Conservation (phyloP, 2,113 vertebrate genomes). For the Malurus elegans region DNA sequence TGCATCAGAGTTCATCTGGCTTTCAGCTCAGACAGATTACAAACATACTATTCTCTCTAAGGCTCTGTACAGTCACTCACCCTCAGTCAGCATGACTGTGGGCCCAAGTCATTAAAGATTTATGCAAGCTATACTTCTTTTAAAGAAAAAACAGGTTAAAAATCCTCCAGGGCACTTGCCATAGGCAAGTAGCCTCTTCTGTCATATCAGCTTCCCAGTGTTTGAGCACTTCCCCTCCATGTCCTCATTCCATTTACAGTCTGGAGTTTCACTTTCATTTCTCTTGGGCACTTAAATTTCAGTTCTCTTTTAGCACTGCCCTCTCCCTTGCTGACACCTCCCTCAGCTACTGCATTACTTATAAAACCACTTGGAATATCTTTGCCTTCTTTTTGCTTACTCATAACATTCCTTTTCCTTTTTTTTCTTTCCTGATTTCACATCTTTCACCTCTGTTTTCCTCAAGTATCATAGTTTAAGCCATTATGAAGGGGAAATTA, state of each 20-base stretch:
- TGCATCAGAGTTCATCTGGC: background rate
- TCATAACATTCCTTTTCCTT: background rate
- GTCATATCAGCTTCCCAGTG: background rate
- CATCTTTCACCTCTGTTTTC: background rate
- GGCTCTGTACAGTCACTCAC: background rate
- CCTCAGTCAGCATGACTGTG: background rate
- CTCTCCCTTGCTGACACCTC: background rate
- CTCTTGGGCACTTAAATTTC: conserved; percentile 42
- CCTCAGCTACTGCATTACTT: background rate
- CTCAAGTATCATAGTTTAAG: background rate
- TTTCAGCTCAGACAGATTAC: background rate
- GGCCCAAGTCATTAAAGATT: background rate
- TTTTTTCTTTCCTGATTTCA: background rate
- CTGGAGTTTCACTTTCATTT: conserved; percentile 73
- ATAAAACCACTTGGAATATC: background rate
- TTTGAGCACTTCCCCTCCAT: background rate
- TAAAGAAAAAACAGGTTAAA: background rate
- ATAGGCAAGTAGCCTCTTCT: background rate
- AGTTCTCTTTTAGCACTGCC: background rate
- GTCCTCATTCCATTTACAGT: background rate
- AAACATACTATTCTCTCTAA: background rate
- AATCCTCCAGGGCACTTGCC: background rate
- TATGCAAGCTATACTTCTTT: background rate
- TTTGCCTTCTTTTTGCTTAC: background rate
- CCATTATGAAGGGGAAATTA: background rate